Conservation (phyloP, 2,797 vertebrate genomes). For the Fundulus diaphanus region DNA sequence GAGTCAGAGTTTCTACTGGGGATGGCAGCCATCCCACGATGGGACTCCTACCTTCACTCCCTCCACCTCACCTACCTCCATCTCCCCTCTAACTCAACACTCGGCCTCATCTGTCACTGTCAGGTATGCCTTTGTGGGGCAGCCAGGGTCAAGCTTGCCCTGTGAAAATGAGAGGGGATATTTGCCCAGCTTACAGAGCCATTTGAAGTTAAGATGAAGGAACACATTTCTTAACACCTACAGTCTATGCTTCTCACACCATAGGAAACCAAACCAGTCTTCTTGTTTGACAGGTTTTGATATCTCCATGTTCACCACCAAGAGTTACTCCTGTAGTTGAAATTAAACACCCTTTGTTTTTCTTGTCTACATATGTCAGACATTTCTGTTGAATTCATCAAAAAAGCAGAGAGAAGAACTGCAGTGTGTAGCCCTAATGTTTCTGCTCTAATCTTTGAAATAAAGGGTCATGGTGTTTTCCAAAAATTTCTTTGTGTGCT, state of each 20-base stretch:
- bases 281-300: constrained; percentile 58
- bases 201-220: constrained; percentile 69
- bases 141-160: constrained; percentile 66
- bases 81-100: constrained; percentile 64
- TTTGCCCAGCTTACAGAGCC: constrained; percentile 69
- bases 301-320: constrained; percentile 51
- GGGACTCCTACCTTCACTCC: constrained; percentile 58
- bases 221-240: constrained; percentile 58
- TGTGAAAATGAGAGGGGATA: constrained; percentile 66
- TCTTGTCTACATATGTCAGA: constrained; percentile 56
- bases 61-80: constrained; percentile 32
- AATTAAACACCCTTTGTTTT: constrained; percentile 60
- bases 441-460: constrained; percentile 59
- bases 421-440: constrained; percentile 53
- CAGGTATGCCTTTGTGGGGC: constrained; percentile 64
- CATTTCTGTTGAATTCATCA: constrained; percentile 47
- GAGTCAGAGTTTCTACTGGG: constrained; percentile 79
- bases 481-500: constrained; percentile 72
- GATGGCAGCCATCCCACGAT: constrained; percentile 65
- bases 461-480: constrained; percentile 72
- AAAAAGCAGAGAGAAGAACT: constrained; percentile 35
- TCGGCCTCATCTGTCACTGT: constrained; percentile 80
- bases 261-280: constrained; percentile 42
- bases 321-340: constrained; percentile 57
- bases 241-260: constrained; percentile 58